Base-by-base conservation (phyloP, 2,888 invertebrate species). In the Rotaria socialis region DNA sequence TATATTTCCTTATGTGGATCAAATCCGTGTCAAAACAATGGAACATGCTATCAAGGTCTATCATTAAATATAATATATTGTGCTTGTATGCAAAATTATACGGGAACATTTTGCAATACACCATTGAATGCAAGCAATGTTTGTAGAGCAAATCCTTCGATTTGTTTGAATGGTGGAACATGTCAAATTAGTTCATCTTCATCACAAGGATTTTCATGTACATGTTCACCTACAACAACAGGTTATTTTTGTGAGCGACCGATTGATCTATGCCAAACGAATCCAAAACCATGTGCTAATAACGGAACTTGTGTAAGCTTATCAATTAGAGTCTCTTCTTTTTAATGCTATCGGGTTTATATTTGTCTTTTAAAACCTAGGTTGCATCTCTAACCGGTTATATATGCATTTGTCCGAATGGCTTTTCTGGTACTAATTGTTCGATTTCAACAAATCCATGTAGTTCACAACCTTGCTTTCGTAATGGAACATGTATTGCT, bases 1-100 rank as follows among this genome's bases (percentile, higher is more conserved):
- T 74, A 50, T 41, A 50, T 87, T 1, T 41, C 47, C n/a, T 52
- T 84, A 50, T 87, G 87, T 47, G 52, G 50, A 11, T 85, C 87
- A 74, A 84, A 80, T 74, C 87, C 87, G 11, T 87, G 87, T 56
- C n/a, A 6, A 50, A 85, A 87, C 67, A 85, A 85, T 43, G 87
- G 84, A 19, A 87, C 85, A 67, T 87, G 87, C 35, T 84, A 52
- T 35, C 80, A 84, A 55, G 87, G 85, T 50, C 43, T 75, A n/a
- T n/a, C 22, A 24, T 3, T 11, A 47, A 80, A 24, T 80, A 41
- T 4, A 47, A 24, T 80, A 10, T 10, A 8, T 47, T 87, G 87
- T 60, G 56, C n/a, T 10, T 87, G 87, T 50, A 8, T 67, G 24
- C 27, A 56, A 11, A 85, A 58, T 14, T 87, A 50, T 67, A 85